Evolutionary conservation across 2,797 vertebrate species (phyloP).

Genomic region (Peromyscus nudipes): DNA sequence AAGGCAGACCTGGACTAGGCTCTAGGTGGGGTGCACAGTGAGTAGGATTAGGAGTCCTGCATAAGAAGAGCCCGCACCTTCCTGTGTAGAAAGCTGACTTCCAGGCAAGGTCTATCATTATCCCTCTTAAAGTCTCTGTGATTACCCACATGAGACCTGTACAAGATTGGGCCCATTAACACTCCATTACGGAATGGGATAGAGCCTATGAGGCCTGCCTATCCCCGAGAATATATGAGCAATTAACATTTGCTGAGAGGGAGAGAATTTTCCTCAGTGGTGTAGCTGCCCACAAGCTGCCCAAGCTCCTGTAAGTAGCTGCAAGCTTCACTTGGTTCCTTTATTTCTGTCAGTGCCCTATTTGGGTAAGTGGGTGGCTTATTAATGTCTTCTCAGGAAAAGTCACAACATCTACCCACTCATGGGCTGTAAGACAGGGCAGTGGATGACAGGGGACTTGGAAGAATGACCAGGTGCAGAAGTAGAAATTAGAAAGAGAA

Average conservation of each 20-base stretch:
- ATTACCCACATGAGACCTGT: neutral
- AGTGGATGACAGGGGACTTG: neutral
- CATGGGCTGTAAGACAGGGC: neutral
- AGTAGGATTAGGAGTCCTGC: no score
- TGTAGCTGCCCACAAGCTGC: neutral
- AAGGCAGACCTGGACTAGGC: neutral
- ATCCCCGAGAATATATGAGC: neutral
- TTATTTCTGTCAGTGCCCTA: neutral
- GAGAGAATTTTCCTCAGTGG: neutral
- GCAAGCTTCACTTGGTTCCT: neutral
- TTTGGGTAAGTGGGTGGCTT: neutral
- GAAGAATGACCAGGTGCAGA: neutral
- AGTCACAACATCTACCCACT: neutral
- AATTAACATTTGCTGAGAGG: neutral
- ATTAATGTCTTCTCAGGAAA: neutral
- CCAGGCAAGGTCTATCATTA: no score
- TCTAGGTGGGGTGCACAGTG: neutral
- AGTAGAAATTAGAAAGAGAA: constrained; percentile 26
- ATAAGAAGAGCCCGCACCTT: neutral
- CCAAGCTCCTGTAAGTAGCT: neutral
- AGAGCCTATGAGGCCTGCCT: neutral
- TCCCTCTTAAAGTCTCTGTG: neutral
- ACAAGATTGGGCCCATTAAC: neutral
- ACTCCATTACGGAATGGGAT: neutral
- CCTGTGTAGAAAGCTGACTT: neutral